Conservation (phyloP, 2,113 vertebrate genomes). For the Cyprinus carpio region DNA sequence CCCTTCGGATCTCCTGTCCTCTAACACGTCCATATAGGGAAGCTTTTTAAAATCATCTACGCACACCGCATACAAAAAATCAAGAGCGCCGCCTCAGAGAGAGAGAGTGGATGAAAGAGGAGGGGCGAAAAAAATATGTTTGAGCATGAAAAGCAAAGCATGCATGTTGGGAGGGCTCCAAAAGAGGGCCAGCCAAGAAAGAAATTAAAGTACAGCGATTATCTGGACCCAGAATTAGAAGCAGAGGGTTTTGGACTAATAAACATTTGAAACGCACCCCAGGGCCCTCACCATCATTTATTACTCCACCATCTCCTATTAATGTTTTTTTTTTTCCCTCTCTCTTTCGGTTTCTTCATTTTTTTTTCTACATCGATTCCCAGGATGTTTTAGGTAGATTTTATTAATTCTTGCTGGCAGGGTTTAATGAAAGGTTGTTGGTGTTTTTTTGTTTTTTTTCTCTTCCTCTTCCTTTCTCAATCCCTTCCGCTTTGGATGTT, state of each 20-base stretch:
- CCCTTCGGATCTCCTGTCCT: background rate
- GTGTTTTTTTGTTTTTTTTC: too few relatives aligned
- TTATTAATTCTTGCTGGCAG: conserved; percentile 63
- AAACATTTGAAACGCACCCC: conserved; percentile 63
- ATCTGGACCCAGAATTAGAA: conserved; percentile 59
- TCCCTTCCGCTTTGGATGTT: conserved; percentile 24
- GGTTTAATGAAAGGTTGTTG: conserved; percentile 61
- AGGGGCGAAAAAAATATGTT: background rate
- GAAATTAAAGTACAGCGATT: conserved; percentile 59
- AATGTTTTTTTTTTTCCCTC: conserved; percentile 39
- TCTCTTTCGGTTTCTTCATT: conserved; percentile 20
- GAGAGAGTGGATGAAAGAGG: background rate
- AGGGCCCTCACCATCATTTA: conserved; percentile 56
- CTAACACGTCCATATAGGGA: background rate
- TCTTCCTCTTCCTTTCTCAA: background rate
- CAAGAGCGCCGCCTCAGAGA: background rate
- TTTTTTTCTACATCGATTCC: conserved; percentile 47
- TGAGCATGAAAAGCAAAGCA: conserved; percentile 22
- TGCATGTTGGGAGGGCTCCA: conserved; percentile 49
- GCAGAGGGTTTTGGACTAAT: conserved; percentile 64
- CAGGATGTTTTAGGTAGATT: conserved; percentile 62
- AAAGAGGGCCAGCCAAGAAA: conserved; percentile 56
- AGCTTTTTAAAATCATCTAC: background rate
- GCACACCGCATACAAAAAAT: background rate
- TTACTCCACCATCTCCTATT: conserved; percentile 60